phyloP scores from a whole-genome alignment of 92 coral and sea anemone genomes.

The Paragorgia papillata region DNA sequence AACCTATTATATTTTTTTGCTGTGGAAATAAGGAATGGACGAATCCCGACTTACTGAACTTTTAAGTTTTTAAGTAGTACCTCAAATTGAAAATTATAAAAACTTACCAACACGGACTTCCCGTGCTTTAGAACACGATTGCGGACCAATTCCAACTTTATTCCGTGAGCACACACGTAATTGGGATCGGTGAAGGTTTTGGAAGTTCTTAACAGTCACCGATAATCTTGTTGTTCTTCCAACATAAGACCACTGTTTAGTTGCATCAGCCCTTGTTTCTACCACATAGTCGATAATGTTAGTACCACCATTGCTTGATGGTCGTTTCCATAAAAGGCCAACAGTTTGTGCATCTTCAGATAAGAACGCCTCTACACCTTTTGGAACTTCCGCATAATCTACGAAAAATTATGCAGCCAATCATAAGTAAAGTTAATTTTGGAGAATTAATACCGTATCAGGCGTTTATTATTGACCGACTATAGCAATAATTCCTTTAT shows the following conservation, averaged over 20 bases:
- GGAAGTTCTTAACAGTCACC: background rate
- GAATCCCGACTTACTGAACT: no score
- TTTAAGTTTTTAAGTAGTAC: no score
- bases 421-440: background rate
- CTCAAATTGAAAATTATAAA: background rate
- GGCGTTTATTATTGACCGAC: background rate
- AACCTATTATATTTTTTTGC: no score
- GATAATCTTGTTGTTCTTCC: background rate
- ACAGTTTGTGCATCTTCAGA: background rate
- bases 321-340: constrained; percentile 13
- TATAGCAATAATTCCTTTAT: no score
- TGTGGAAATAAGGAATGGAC: no score
- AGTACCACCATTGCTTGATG: constrained; percentile 10
- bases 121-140: background rate
- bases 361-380: background rate
- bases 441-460: no score
- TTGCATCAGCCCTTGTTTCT: background rate
- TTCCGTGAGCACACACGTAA: background rate
- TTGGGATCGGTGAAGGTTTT: background rate
- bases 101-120: background rate
- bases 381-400: constrained; percentile 11
- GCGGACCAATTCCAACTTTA: background rate
- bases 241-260: background rate
- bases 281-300: constrained; percentile 6
- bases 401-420: background rate